Evolutionary conservation across 2,797 vertebrate genomes (phyloP), one percentile per base, ranked within the genome.

Genomic region (Clarias pachynema): DNA sequence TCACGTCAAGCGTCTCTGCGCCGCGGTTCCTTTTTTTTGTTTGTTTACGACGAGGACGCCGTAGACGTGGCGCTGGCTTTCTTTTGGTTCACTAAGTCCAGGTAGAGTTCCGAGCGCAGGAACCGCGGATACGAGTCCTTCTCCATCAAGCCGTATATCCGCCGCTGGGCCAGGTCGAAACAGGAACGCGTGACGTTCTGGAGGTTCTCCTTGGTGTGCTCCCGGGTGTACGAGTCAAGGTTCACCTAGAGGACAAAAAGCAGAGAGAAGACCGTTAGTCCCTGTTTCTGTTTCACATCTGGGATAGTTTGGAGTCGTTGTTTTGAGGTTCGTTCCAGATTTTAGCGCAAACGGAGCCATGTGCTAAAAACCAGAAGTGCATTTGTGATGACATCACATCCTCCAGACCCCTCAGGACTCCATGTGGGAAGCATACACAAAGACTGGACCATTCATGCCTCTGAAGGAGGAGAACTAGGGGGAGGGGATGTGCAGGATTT

Each of bases 81-180:
- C 96, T 98, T 98, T 94, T 97, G 97, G 94, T 97, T 97, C 90
- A 97, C 95, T 93, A 99, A 96, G 95, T 99, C 98, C 94, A 97
- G 92, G 94, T 99, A 99, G 86, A 99, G 95, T 94, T 99, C 97
- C 2, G 98, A 99, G 92, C 98, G 97, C 82, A 99, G 96, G 93
- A 99, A 99, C 83, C 98, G 97, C 3, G 98, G 97, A 84, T 99
- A 99, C 0, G 98, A 98, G 96, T 99, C 98, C 92, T 98, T 99
- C 93, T 99, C 98, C 98, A 99, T 99, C 84, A 99, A 96, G 87
- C 97, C 97, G 0, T 96, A 98, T 95, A 99, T 99, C 92, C 98
- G 96, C 91, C 97, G 94, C 94, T 99, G 98, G 0, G 98, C 98
- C 3, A 98, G 94, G 89, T 99, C 97, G 0, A 99, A 99, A 94